Base-by-base conservation (phyloP, 2,888 invertebrate species). In the Dynastes maya region DNA sequence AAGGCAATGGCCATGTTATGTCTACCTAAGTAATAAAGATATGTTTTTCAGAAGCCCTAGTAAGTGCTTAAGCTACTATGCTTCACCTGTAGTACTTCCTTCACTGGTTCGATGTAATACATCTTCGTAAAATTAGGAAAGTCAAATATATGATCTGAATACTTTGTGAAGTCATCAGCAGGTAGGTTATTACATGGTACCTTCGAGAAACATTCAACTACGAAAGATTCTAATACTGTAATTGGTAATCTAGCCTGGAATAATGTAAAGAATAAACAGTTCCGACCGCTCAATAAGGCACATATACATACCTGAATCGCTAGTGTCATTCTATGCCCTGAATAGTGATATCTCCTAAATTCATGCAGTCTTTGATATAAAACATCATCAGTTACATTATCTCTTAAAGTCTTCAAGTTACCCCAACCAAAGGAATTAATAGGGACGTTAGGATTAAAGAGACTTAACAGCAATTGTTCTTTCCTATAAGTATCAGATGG, bases 391-490 rank as follows among this genome's bases (percentile, higher is more conserved):
- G 91, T 88, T 27, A 94, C 90, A 80, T 91, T 90, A 13, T 95
- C 94, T 58, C 91, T 91, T 9, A 97, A 88, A 0, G 96, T 95
- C 81, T 91, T 90, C 76, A 94, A 89, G 89, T 96, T 96, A 82
- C 97, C 98, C 96, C 97, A 97, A 13, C 94, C 91, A 88, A 98
- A 98, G 64, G 94, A 94, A 45, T 92, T 87, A n/a, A 92, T 93
- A 0, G 96, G 97, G 86, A 95, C 95, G 0, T 91, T 91, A 3
- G 89, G 87, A 51, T 92, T 91, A 74, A 95, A 94, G 79, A 95
- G 88, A 80, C 91, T 91, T 67, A 93, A 92, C 64, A 97, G 88
- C 68, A 97, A 86, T 89, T 96, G 96, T 86, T 95, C 94, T 74
- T 93, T 93, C 78, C 96, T 92, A 81, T 92, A 92, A 22, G 91